Evolutionary conservation across 2,113 vertebrate genomes (phyloP).

Genomic region (Phoxinus phoxinus): DNA sequence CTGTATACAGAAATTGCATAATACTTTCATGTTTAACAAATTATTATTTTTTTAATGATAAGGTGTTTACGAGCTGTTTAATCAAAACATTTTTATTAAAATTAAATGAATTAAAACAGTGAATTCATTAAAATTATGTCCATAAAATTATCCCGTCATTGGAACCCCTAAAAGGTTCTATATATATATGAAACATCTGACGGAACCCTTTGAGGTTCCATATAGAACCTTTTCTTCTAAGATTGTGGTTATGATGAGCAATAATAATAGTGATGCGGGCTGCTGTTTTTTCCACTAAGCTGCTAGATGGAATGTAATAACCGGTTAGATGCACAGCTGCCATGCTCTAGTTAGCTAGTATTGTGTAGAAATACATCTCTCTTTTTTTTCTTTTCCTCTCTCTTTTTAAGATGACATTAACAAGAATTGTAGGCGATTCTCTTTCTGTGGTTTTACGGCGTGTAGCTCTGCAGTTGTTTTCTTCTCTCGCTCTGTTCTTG

Average conservation of each 20-base stretch:
- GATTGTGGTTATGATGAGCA: not conserved
- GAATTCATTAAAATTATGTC: too few relatives aligned
- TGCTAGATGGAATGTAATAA: constrained; percentile 69
- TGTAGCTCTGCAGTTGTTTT: constrained; percentile 4
- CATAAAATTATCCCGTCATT: too few relatives aligned
- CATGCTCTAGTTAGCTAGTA: not conserved
- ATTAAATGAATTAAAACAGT: too few relatives aligned
- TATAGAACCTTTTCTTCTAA: too few relatives aligned
- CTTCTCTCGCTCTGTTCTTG: constrained; percentile 13
- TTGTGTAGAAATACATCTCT: not conserved
- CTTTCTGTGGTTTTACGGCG: not conserved
- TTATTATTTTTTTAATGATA: too few relatives aligned
- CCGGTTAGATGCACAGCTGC: not conserved
- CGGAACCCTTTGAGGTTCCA: too few relatives aligned
- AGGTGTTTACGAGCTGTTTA: too few relatives aligned
- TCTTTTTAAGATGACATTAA: not conserved
- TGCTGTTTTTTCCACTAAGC: constrained; percentile 63
- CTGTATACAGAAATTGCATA: too few relatives aligned
- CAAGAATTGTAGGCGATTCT: not conserved
- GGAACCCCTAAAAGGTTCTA: too few relatives aligned
- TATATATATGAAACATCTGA: too few relatives aligned
- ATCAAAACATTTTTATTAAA: too few relatives aligned
- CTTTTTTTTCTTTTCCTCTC: not conserved
- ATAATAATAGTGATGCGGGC: constrained; percentile 49
- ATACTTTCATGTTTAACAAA: too few relatives aligned